Base-by-base conservation (phyloP, 2,797 vertebrate species). In the Melopsittacus undulatus region DNA sequence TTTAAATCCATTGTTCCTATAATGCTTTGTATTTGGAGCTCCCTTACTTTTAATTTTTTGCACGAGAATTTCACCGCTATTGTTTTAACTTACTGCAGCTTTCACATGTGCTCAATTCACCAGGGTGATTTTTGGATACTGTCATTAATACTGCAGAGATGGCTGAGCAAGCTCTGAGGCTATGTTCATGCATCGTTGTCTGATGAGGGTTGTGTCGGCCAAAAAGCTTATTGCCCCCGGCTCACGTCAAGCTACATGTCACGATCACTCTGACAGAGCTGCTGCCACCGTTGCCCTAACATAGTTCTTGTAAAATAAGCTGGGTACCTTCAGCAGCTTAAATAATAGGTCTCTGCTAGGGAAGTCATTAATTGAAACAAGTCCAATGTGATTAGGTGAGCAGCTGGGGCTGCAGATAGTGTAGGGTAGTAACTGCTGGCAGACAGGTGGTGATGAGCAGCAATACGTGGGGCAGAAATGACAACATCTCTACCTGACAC, bases 141-240 rank as follows among this genome's bases (percentile, higher is more conserved):
- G 83, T 95, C 86, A 93, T 90, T 93, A 93, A 94, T 85, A 20
- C 81, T 36, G 30, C 90, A 78, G 93, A 88, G 79, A 21, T 49
- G 49, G 57, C 91, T 92, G 88, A 93, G 80, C 59, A 57, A 67
- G 69, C 80, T 94, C 92, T 74, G 13, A n/a, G 92, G 94, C 92
- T 36, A 8, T 27, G 40, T 92, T 95, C 90, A 78, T 49, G 94
- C 87, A 83, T 92, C 32, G 2, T 16, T 74, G 76, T 94, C 93
- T 94, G 91, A 72, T 0, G 36, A 76, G 49, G 70, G 23, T 4
- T 86, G 91, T n/a, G 52, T 62, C 78, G 95, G 83, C 84, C 11
- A 22, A 84, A 93, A 80, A 78, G 73, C 74, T 68, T 26, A 10
- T 67, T 95, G 94, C 91, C 83, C 85, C 90, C 0, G 5, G 95